A percentile compares a stretch with the other conserved stretches of the same genome.
These are phyloP conservation scores for Cantharis rustica DNA, from an alignment of 2,888 invertebrate species.

Conservation along the genomic window DNA sequence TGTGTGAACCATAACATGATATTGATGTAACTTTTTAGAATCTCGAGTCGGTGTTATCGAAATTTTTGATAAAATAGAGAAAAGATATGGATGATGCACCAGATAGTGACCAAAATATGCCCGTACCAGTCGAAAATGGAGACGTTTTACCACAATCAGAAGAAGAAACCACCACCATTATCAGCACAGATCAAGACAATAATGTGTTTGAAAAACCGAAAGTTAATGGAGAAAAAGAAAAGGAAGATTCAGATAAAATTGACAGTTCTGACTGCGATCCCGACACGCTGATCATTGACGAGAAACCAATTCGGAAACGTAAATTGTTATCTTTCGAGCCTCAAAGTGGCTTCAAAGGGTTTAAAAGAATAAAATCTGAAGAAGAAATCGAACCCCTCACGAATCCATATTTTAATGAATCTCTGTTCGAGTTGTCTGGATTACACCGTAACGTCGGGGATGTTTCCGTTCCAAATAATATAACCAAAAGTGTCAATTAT, in stretches of 20 bases:
- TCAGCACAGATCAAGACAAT: conserved; percentile 17
- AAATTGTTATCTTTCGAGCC: conserved; percentile 13
- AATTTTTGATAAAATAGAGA: neutral
- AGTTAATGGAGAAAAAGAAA: conserved; percentile 48
- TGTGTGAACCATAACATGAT: neutral
- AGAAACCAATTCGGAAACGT: conserved; percentile 38
- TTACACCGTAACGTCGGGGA: conserved; percentile 38
- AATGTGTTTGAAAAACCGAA: conserved; percentile 31
- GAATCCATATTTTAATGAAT: conserved; percentile 54
- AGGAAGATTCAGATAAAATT: conserved; percentile 40
- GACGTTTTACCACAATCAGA: conserved; percentile 40
- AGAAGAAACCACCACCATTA: conserved; percentile 24
- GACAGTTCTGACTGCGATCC: conserved; percentile 50
- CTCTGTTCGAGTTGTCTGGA: conserved; percentile 52
- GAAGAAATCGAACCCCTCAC: conserved; percentile 40
- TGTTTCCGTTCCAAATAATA: conserved; percentile 5
- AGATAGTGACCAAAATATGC: conserved; percentile 36
- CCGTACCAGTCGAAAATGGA: conserved; percentile 44
- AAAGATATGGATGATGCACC: conserved; percentile 56
- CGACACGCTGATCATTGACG: conserved; percentile 55
- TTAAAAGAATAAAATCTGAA: conserved; percentile 24
- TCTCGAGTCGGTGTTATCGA: neutral
- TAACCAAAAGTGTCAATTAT: conserved; percentile 3
- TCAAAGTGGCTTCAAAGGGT: conserved; percentile 31
- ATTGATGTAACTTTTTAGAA: conserved; percentile 2